Base-by-base conservation (phyloP, 2,113 vertebrate species). In the Tursiops truncatus region DNA sequence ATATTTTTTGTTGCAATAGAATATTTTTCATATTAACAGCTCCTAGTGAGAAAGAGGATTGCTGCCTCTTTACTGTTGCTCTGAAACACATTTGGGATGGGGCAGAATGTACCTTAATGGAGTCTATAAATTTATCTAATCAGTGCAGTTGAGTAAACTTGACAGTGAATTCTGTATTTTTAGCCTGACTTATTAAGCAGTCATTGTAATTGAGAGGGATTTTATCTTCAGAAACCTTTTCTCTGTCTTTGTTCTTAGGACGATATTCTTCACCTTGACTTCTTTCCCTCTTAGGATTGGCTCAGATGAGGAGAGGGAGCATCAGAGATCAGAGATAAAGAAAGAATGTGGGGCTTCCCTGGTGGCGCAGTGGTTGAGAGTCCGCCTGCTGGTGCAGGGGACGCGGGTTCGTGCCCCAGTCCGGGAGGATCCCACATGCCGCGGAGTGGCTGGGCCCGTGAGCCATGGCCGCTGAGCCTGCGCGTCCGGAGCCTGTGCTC, bases 141-240 rank as follows among this genome's bases (percentile, higher is more conserved):
- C 77, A 95, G 77, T 93, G 93, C 62, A 84, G 60, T 89, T 68
- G 95, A 95, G 36, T 92, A 63, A 95, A 94, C 85, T 53, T 96
- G 93, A 96, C 71, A 94, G 68, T 91, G 96, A 98, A 96, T 95
- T 94, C 80, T 74, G 8, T 82, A 60, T n/a, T 96, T 98, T 96
- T 91, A 95, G 36, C 76, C 96, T 96, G 68, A 89, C 87, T 96
- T 94, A 97, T 95, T 67, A 95, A 98, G 4, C 79, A 95, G 91
- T 92, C 21, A n/a, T 6, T 95, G 70, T 91, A 95, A 95, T 71
- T 90, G 82, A 98, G 89, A 74, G 67, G 71, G 50, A 8, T 60
- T 96, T 95, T 97, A 74, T 58, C 62, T 82, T 96, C 53, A 63
- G 76, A 94, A n/a, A 50, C 50, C 10, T 20, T 76, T 85, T 56